Conservation (phyloP, 2,113 vertebrate species). For the Muscicapa adusta region DNA sequence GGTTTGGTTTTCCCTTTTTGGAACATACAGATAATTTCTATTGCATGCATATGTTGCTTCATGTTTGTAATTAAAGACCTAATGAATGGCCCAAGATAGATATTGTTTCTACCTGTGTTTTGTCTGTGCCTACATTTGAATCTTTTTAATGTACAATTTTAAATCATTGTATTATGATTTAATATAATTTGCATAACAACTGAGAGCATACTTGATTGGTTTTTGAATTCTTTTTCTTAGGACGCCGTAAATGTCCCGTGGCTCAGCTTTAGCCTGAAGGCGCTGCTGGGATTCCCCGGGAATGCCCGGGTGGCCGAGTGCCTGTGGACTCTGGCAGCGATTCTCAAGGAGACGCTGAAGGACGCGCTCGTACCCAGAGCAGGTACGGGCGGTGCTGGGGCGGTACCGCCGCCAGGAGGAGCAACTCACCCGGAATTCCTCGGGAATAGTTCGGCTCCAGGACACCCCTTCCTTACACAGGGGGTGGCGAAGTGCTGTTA, state of each 20-base stretch:
- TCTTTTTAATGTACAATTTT: background rate
- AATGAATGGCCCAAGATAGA: background rate
- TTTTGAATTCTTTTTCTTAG: slow-evolving; percentile 48
- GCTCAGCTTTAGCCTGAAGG: slow-evolving; percentile 70
- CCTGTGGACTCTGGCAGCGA: slow-evolving; percentile 73
- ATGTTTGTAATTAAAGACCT: background rate
- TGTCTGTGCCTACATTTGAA: background rate
- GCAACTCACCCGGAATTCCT: background rate
- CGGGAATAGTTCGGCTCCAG: background rate
- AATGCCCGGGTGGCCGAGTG: slow-evolving; percentile 19
- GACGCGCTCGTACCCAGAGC: slow-evolving; percentile 36
- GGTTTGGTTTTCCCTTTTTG: background rate
- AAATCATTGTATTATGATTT: background rate
- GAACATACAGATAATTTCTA: background rate
- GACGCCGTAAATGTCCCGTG: slow-evolving; percentile 69
- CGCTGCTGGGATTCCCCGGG: slow-evolving; percentile 57
- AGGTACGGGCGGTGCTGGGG: slow-evolving; percentile 33
- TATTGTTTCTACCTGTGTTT: background rate
- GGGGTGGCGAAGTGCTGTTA: background rate
- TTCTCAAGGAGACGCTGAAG: slow-evolving; percentile 75
- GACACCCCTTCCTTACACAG: accelerated
- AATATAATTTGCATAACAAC: background rate
- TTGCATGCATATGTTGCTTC: background rate
- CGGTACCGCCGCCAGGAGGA: background rate
- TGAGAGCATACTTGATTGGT: background rate